These are phyloP conservation scores for Actias luna DNA, from an alignment of 2,888 invertebrate genomes.

Conservation along the genomic window DNA sequence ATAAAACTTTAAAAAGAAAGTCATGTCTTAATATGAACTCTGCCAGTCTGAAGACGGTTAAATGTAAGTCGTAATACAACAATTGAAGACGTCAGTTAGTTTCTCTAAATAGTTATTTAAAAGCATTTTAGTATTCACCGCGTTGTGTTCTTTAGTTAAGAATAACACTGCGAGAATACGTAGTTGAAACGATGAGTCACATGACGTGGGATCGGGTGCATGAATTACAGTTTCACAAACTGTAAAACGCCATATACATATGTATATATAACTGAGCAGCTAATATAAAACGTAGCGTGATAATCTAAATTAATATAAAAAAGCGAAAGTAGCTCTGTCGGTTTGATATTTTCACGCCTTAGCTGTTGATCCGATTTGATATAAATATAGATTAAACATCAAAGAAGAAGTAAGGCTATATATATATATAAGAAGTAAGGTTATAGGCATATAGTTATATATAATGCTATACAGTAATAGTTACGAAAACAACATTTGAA, in stretches of 20 bases:
- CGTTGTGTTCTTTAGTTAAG: not conserved
- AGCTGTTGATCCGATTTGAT: too few species aligned
- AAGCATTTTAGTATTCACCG: not conserved
- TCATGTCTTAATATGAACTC: too few species aligned
- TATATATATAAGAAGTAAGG: too few species aligned
- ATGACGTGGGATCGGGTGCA: not conserved
- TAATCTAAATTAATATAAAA: not conserved
- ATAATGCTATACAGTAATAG: too few species aligned
- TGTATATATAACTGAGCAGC: not conserved
- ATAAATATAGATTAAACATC: too few species aligned
- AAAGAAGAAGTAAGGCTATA: too few species aligned
- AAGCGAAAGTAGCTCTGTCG: too few species aligned
- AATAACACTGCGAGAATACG: constrained; percentile 2
- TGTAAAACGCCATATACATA: not conserved
- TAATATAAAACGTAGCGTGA: not conserved
- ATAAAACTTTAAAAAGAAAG: too few species aligned
- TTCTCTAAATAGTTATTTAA: not conserved
- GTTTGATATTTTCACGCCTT: too few species aligned
- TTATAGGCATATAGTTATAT: too few species aligned
- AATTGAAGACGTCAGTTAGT: not conserved
- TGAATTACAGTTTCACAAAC: not conserved
- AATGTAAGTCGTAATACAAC: not conserved
- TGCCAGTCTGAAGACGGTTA: not conserved
- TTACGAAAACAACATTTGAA: too few species aligned
- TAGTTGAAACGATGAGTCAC: not conserved